Conservation (phyloP, 2,888 invertebrate genomes). For the Stegophylla sp. region DNA sequence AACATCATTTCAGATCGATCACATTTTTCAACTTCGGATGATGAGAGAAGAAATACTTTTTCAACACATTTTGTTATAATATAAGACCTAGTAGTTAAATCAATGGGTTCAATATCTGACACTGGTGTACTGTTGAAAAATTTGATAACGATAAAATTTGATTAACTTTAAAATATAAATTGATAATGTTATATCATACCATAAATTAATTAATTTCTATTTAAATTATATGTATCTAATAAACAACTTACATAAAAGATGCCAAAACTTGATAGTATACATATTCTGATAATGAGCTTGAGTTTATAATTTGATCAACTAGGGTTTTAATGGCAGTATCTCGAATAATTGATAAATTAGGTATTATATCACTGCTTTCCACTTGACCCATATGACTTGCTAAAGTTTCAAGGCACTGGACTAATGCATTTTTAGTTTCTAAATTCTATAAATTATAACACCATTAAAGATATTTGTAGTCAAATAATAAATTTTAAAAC, state of each 20-base stretch:
- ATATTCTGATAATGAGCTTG: conserved; percentile 16
- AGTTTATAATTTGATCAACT: conserved; percentile 43
- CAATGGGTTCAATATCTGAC: conserved; percentile 45
- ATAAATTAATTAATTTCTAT: too few species aligned
- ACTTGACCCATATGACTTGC: conserved; percentile 21
- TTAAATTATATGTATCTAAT: not conserved
- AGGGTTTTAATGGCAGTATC: conserved; percentile 41
- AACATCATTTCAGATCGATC: not conserved
- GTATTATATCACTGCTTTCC: conserved; percentile 43
- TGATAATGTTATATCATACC: too few species aligned
- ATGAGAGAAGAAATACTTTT: conserved; percentile 18
- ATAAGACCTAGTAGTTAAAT: conserved; percentile 41
- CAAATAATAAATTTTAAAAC: not conserved
- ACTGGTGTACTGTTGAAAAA: conserved; percentile 31
- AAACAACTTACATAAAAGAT: conserved; percentile 38
- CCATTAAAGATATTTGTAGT: not conserved
- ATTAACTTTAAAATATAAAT: too few species aligned
- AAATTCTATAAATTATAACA: conserved; percentile 30
- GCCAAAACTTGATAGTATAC: conserved; percentile 45
- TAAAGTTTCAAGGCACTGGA: conserved; percentile 21
- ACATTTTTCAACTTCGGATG: not conserved
- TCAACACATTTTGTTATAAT: conserved; percentile 50
- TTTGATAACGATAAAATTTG: not conserved
- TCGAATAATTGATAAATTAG: conserved; percentile 50
- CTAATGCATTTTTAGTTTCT: conserved; percentile 48